Conservation (phyloP, 2,797 vertebrate species). For the Alca torda region DNA sequence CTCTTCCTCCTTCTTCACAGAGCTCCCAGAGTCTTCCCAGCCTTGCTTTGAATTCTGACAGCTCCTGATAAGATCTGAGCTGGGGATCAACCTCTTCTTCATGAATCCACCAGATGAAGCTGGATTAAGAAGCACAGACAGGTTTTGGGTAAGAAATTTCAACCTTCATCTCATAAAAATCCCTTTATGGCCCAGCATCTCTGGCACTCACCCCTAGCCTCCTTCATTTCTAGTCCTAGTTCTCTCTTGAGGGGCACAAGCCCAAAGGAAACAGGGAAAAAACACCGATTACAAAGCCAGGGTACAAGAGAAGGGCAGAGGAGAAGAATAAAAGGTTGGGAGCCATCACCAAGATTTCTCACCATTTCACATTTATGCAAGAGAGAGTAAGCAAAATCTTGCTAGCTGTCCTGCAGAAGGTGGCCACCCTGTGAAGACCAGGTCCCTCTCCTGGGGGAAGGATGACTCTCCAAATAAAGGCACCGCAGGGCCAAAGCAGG, state of each 20-base stretch:
- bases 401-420: not conserved
- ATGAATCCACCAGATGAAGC: not conserved
- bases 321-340: not conserved
- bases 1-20: not conserved
- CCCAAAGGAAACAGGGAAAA: not conserved
- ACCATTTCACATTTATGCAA: not conserved
- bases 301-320: not conserved
- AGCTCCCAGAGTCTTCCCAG: conserved; percentile 4
- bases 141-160: not conserved
- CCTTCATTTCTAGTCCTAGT: not conserved
- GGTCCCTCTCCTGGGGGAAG: not conserved
- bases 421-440: not conserved
- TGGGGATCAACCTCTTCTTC: conserved; percentile 66
- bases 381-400: not conserved
- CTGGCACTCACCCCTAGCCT: not conserved
- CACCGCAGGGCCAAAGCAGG: not conserved
- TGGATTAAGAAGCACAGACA: not conserved
- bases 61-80: conserved; percentile 45
- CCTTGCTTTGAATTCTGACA: conserved; percentile 53
- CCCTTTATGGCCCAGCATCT: not conserved
- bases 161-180: not conserved
- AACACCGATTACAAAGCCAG: not conserved
- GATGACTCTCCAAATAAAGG: not conserved
- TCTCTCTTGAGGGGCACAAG: not conserved
- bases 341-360: not conserved